Base-by-base conservation (phyloP, 1,140 invertebrate genomes). In the Maniola jurtina region DNA sequence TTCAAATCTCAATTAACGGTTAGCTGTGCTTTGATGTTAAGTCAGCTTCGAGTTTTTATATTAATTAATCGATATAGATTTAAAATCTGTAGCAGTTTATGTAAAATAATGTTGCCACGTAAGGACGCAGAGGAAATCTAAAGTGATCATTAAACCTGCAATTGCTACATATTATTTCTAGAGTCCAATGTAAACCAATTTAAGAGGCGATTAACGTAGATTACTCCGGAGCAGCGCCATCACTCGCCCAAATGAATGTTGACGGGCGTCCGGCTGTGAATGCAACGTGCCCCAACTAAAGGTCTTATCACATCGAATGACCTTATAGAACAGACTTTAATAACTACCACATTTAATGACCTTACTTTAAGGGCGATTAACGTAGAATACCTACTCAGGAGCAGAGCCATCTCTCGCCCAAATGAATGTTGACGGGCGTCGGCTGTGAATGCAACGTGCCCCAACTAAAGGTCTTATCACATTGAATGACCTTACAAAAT, bases 171-270 rank as follows among this genome's bases (percentile, higher is more conserved):
- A 58, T 34, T 25, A 35, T 9, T 60, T 16, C 38, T 15, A 64
- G 45, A 34, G 48, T 66, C 58, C 58, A 61, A 52, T 35, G 47
- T 35, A 60, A 60, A 69, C 61, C 66, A 47, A 64, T 64, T 69
- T 52, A 50, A 69, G 67, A 55, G 61, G 34, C 67, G 50, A 47
- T 64, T 59, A 63, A 42, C 34, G 50, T 54, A 52, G 61, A 69
- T 47, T 69, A 60, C 60, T 64, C 52, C 15, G 59, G 59, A 35
- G 61, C 52, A 14, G 47, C 48, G 60, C 59, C 57, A 62, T 62
- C 60, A 58, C 54, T 68, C 66, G 48, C 54, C 35, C 38, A 60
- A 60, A 69, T 64, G 48, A 64, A 64, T 69, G 61, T 69, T 64
- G 61, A 60, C 61, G 50, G 35, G 61, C 33, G 66, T 67, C 40